Base-by-base conservation (phyloP, 2,888 invertebrate genomes). In the Hermaeophaga mercurialis region DNA sequence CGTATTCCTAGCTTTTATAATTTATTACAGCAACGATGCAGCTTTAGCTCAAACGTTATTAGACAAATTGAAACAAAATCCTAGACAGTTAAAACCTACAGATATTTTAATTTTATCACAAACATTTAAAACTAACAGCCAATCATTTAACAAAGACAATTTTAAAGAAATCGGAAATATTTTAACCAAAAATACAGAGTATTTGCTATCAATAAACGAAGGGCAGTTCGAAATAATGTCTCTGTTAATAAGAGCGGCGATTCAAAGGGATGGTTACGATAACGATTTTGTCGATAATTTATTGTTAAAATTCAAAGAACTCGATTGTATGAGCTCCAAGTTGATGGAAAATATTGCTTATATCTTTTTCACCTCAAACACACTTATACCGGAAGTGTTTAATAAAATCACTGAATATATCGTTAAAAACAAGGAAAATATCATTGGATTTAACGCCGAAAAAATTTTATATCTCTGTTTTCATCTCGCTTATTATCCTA, bases 401-500 rank as follows among this genome's bases (percentile, higher is more conserved):
- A 80, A 83, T 39, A 70, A 73, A 18, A 75, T 81, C 67, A 74
- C 78, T 1, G 70, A 76, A 9, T 84, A 83, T 66, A 68, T 82
- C 7, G 63, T 78, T 1, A 64, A 75, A 8, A 73, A 80, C 59
- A 73, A 75, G 44, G 68, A 77, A 1, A 72, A 77, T 63, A 59
- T 84, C 1, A 70, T 80, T 1, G 83, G 81, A 2, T 81, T 82
- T 58, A 82, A 81, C 34, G 78, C 78, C 1, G 81, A 80, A 63
- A 81, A 80, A 64, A 66, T 82, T 0, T 65, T 83, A 9, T 78
- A 73, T 44, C 75, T 81, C 54, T 79, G 80, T 56, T 84, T 80
- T 65, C 73, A 75, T 65, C 69, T 83, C 8, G 82, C 82, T 19
- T 82, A 82, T 66, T 70, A 73, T 11, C 82, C 84, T 0, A 66